Conservation (phyloP, 2,113 vertebrate genomes). For the Leucosticte australis region DNA sequence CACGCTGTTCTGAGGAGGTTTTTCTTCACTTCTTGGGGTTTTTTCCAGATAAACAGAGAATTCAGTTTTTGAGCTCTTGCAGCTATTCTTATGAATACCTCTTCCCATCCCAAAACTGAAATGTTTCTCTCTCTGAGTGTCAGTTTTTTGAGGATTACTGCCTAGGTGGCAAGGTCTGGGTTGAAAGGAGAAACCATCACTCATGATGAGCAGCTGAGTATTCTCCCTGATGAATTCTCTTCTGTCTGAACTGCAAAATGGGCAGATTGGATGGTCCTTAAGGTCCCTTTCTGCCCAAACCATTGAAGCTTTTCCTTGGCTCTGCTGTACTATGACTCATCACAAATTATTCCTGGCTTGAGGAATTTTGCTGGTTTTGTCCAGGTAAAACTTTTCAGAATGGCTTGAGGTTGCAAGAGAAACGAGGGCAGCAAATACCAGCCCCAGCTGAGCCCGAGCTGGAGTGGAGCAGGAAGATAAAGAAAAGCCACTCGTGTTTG, state of each 20-base stretch:
- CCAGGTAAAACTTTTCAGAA: accelerated
- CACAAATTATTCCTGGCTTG: not conserved
- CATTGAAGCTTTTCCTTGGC: not conserved
- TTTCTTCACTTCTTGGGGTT: not conserved
- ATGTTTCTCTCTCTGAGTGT: not conserved
- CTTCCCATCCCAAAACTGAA: not conserved
- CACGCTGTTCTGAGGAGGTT: not conserved
- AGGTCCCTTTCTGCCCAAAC: not conserved
- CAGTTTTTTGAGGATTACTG: not conserved
- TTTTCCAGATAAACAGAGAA: not conserved
- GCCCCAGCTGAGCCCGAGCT: not conserved
- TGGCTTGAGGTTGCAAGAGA: not conserved
- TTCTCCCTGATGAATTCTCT: not conserved
- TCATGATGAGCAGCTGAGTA: not conserved
- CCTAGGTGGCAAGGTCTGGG: not conserved
- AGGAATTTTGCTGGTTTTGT: not conserved
- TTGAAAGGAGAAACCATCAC: not conserved
- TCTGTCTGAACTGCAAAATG: accelerated
- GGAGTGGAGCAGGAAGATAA: not conserved
- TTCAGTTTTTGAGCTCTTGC: not conserved
- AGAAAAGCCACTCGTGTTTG: not conserved
- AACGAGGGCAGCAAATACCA: not conserved
- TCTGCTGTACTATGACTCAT: not conserved
- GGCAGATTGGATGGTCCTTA: not conserved
- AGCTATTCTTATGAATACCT: not conserved